A percentile compares a stretch with the other conserved stretches of the same genome.
phyloP scores from a whole-genome alignment of 2,113 vertebrate species.

The Hippocampus guttulatus region DNA sequence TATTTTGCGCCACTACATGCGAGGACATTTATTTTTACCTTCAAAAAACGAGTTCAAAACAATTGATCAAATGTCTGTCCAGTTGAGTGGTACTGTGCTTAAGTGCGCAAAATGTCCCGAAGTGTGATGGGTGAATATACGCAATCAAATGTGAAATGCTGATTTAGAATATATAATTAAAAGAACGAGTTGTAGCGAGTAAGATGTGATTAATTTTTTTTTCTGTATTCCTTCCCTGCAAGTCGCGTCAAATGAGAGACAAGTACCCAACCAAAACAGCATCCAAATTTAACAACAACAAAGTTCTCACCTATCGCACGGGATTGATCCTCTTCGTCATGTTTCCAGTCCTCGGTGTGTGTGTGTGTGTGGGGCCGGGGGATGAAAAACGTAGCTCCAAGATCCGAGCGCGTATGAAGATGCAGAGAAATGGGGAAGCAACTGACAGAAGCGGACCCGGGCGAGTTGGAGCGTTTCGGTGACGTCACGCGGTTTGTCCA shows the following conservation, averaged over 20 bases:
- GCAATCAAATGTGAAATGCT: background rate
- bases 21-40: background rate
- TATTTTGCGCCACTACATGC: background rate
- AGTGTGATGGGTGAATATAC: background rate
- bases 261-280: background rate
- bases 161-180: background rate
- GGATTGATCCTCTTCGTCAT: background rate
- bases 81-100: background rate
- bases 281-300: background rate
- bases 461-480: background rate
- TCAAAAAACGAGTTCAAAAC: too few species aligned
- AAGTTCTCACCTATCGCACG: background rate
- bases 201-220: background rate
- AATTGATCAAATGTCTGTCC: background rate
- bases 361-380: too few species aligned
- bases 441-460: slow-evolving; percentile 11
- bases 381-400: background rate
- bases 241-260: background rate
- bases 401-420: slow-evolving; percentile 2
- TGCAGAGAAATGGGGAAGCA: slow-evolving; percentile 23
- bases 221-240: background rate
- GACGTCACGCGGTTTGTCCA: slow-evolving; percentile 30
- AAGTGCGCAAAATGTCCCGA: background rate
- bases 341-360: background rate
- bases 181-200: background rate